Percentiles rank a stretch among this genome's conserved stretches.
Evolutionary conservation across 2,113 vertebrate genomes (phyloP).

Genomic region (Tapirus terrestris): DNA sequence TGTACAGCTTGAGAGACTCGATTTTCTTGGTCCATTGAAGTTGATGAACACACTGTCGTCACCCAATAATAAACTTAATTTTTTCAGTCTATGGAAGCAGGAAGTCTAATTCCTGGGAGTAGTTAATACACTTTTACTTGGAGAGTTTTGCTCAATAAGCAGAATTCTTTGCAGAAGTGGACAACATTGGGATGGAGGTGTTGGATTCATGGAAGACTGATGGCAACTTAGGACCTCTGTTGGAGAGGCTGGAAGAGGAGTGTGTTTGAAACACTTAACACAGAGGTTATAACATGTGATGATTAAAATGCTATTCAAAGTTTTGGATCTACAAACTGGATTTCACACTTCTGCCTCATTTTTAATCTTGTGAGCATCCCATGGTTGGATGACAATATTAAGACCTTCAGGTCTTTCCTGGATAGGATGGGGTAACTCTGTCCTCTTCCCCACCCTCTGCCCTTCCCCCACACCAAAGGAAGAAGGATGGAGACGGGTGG

Average conservation of each 20-base stretch:
- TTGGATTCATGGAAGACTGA: background rate
- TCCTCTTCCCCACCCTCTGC: background rate
- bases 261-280: background rate
- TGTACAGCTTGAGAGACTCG: background rate
- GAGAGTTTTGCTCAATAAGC: background rate
- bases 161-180: background rate
- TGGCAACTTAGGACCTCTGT: background rate
- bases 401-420: background rate
- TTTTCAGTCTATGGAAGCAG: background rate
- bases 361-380: background rate
- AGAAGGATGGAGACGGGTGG: background rate
- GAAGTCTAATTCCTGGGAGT: background rate
- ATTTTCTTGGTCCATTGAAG: background rate
- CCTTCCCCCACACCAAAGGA: rapidly evolving
- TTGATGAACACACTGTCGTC: background rate
- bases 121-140: background rate
- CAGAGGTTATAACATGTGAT: background rate
- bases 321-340: background rate
- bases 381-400: background rate
- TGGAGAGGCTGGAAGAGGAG: background rate
- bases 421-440: background rate
- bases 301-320: background rate
- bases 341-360: background rate
- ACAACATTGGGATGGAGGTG: background rate
- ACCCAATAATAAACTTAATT: background rate